Base-by-base conservation (phyloP, 2,888 invertebrate species). In the Rapana venosa region DNA sequence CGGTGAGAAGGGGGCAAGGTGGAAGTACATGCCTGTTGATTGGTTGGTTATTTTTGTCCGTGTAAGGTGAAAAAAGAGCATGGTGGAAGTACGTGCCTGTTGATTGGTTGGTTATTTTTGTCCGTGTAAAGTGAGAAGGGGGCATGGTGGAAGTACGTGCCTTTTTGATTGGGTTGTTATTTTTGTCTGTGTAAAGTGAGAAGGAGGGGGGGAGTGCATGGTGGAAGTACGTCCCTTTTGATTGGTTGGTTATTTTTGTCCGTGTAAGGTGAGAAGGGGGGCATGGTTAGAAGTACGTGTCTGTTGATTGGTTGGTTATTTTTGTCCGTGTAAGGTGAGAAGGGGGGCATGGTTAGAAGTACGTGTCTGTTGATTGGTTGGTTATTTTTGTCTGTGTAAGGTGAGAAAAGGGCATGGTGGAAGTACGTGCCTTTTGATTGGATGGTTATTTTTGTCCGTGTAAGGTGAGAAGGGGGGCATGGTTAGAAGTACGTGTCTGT, bases 351-450 rank as follows among this genome's bases (percentile, higher is more conserved):
- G 58, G 58, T 8, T n/a, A 32, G 30, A 30, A 30, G 79, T 30
- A 30, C 8, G 84, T 84, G 30, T 11, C 13, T 36, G 26, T 36
- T 36, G 56, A 47, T 84, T 47, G 84, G 84, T 47, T 47, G 47
- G 35, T 4, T 83, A 32, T 11, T 66, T 0, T 87, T 58, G 15
- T 58, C 11, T 58, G 58, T 58, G 58, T 58, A 15, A 15, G 58
- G 58, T 8, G 58, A 58, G 58, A 15, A 58, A 15, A 15, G 58
- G 58, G 58, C 93, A 88, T n/a, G 88, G 93, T 30, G 94, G 94
- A 93, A 94, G 94, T 94, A 92, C 77, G 85, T 8, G 15, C n/a
- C 13, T 36, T 17, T 36, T 36, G 56, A 47, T 84, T 47, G 84
- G 84, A 13, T 47, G 47, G 35, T 4, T 83, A 32, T 11, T 66